These are phyloP conservation scores for Champsocephalus esox DNA, from an alignment of 2,797 vertebrate species.

Conservation along the genomic window DNA sequence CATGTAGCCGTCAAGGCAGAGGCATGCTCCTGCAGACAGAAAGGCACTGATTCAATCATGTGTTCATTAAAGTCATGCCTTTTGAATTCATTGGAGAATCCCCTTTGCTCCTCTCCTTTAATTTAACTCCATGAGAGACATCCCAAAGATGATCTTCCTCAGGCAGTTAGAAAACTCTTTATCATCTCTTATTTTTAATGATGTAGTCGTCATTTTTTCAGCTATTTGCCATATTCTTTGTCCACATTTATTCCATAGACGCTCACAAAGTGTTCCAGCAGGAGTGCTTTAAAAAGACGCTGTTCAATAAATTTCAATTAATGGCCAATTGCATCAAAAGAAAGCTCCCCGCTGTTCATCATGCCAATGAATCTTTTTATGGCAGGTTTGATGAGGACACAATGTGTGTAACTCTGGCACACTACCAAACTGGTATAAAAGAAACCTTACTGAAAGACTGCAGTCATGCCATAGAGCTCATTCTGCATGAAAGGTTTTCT, in stretches of 20 bases:
- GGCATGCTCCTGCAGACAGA: slow-evolving; percentile 90
- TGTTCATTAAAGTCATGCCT: slow-evolving; percentile 51
- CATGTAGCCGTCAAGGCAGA: slow-evolving; percentile 98
- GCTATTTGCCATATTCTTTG: background rate
- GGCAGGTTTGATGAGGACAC: slow-evolving; percentile 18
- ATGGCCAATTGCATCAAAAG: slow-evolving; percentile 16
- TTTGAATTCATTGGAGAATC: slow-evolving; percentile 29
- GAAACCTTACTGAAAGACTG: background rate
- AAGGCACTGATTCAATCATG: slow-evolving; percentile 38
- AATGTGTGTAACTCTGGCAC: slow-evolving; percentile 6
- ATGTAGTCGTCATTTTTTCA: slow-evolving; percentile 5
- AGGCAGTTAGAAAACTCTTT: slow-evolving; percentile 31
- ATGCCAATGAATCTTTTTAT: slow-evolving; percentile 7
- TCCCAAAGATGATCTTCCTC: slow-evolving; percentile 33
- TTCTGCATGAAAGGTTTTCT: background rate
- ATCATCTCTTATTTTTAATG: slow-evolving; percentile 49
- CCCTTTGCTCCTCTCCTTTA: slow-evolving; percentile 38
- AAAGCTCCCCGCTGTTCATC: slow-evolving; percentile 9
- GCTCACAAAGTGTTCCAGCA: slow-evolving; percentile 26
- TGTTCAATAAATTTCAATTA: slow-evolving; percentile 30
- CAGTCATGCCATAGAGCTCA: background rate
- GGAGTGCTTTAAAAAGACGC: slow-evolving; percentile 17
- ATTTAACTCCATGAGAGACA: slow-evolving; percentile 26
- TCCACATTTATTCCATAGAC: slow-evolving; percentile 7
- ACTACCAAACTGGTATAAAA: background rate